Base-by-base conservation (phyloP, 2,113 vertebrate genomes). In the Tetrax tetrax region DNA sequence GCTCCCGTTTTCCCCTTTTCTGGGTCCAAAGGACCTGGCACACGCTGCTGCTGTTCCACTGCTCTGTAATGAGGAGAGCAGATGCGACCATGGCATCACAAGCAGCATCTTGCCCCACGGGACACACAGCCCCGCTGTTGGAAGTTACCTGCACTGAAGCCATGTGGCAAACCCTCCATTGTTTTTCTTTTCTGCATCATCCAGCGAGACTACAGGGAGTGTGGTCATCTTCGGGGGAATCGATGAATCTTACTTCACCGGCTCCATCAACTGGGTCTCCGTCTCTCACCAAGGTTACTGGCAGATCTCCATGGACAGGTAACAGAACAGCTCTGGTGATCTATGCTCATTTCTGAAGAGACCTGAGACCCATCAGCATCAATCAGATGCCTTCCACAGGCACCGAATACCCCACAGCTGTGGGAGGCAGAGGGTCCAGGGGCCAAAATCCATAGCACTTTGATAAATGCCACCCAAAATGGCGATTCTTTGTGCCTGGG, bases 251-350 rank as follows among this genome's bases (percentile, higher is more conserved):
- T 96, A 94, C 82, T 98, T 97, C 96, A 97, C 92, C 0, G 98
- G 98, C 22, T 35, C 81, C 24, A 94, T 98, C 95, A 14, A 50
- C 81, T 99, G 98, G 98, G 96, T 99, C 70, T 97, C 98, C 0
- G 77, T 99, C 66, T 97, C 97, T 1, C 87, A 96, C 59, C 97
- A 96, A 65, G 97, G 87, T 24, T 99, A 98, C 96, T 98, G 98
- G 97, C 98, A 98, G 95, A 97, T 99, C 95, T 92, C 93, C 7
- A 93, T 98, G 98, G 97, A 98, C 95, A 98, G 98, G 98, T 98
- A 91, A 93, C 71, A 50, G 25, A 29, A 5, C 5, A 2, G 54
- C 43, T 81, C 48, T 87, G 24, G 14, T 45, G 29, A 3, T 38
- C 68, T 33, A 9, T 53, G 13, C 5, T 35, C n/a, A 24, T 35